phyloP scores from a whole-genome alignment of 53 echinoderm and acorn worm genomes.

The Arbacia lixula region DNA sequence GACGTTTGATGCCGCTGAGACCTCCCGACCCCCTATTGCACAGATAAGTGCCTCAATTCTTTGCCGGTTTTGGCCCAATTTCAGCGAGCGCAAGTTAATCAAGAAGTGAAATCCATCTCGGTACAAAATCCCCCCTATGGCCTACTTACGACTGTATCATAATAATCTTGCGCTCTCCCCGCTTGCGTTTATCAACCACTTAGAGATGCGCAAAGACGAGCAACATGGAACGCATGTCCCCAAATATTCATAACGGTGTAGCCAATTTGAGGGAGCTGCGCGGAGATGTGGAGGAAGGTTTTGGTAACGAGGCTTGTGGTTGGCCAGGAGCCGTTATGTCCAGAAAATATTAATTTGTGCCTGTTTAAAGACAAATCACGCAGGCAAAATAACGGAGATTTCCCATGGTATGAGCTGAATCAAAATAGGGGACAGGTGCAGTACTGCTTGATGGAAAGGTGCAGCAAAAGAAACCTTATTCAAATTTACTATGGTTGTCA shows the following conservation, averaged over 20 bases:
- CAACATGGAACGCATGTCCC: conserved; percentile 40
- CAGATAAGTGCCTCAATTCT: conserved; percentile 51
- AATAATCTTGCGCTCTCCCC: conserved; percentile 29
- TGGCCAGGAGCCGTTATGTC: conserved; percentile 12
- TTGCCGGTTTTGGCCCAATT: conserved; percentile 60
- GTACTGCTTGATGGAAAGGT: too few species aligned
- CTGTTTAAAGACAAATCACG: too few species aligned
- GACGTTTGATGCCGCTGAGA: conserved; percentile 13
- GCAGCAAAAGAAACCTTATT: too few species aligned
- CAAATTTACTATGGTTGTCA: too few species aligned
- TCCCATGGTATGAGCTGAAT: too few species aligned
- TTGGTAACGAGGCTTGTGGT: background rate
- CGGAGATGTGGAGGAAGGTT: background rate
- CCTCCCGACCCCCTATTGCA: conserved; percentile 9
- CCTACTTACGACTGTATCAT: conserved; percentile 50
- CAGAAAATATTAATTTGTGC: too few species aligned
- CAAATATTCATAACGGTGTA: conserved; percentile 51
- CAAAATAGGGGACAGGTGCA: too few species aligned
- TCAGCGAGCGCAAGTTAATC: conserved; percentile 40
- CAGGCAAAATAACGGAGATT: too few species aligned
- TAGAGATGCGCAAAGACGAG: conserved; percentile 29
- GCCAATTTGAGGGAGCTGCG: conserved; percentile 11
- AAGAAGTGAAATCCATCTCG: conserved; percentile 21
- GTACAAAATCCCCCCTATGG: conserved; percentile 29
- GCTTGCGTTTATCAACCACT: conserved; percentile 42